Evolutionary conservation across 2,113 vertebrate genomes (phyloP), one percentile per base, ranked within the genome.

Genomic region (Cynopterus brachyotis): DNA sequence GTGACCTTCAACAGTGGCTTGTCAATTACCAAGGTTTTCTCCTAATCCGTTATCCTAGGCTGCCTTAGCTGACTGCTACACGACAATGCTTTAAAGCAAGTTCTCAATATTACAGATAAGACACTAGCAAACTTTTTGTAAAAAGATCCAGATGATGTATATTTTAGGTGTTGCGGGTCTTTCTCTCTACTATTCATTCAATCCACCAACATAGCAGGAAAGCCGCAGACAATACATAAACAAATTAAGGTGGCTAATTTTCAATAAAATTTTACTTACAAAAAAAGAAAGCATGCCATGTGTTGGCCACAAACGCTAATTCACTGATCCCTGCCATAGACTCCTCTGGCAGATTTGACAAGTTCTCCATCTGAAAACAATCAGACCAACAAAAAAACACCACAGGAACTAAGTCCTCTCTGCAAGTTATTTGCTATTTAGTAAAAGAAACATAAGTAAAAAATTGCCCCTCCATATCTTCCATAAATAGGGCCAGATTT

Each of bases 311-410:
- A 22, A 79, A 40, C 26, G 64, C 16, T 42, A 7, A 69, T 91
- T 62, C 64, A 37, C 37, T 57, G 17, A 80, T 47, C 5, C n/a
- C 20, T 13, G 6, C 20, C 40, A 45, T 24, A 88, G 59, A 50
- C 2, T 50, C 4, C 84, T 57, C 70, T 70, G 16, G 37, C 6
- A 89, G n/a, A 53, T 69, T 81, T 22, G 5, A 7, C 24, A 80
- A 80, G 35, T 98, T 98, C 37, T 86, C 88, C 70, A 97, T n/a
- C 95, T 98, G 98, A 97, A 99, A 98, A 98, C 98, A 99, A 97
- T 98, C 98, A 87, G 98, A 97, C 97, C 98, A 99, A 79, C 98
- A 20, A 98, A 98, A 96, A 99, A 98, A 97, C 98, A 99, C 98
- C 98, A 99, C 95, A 99, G 98, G 98, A 99, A 97, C 91, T 95